Evolutionary conservation across 2,888 invertebrate genomes (phyloP), one percentile per base, ranked within the genome.

Genomic region (Monochamus alternatus): DNA sequence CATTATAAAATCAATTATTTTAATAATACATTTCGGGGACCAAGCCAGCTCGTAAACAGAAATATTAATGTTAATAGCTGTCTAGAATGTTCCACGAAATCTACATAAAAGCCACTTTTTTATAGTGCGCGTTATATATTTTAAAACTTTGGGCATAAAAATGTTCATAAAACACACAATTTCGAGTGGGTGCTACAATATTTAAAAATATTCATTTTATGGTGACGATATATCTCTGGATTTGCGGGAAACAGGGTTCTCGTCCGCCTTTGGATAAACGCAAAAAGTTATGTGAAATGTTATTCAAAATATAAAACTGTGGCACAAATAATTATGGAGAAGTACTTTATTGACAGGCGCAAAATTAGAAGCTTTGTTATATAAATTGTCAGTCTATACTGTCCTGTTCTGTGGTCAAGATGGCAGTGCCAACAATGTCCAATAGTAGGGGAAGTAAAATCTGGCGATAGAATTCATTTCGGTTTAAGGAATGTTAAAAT

Each of bases 151-250:
- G 43, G 9, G 38, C 68, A 68, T 68, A 68, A 68, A 68, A 68
- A 59, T 58, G 68, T 68, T 68, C 68, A 68, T 68, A 68, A 68
- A 68, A 59, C 55, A 68, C 59, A 38, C 43, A 14, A 55, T n/a
- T 59, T 68, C 51, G 30, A 68, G 59, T 68, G 58, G 58, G 58
- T 68, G 68, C 44, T 59, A 68, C 68, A 68, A 68, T 68, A 68
- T 68, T 68, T 58, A 68, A 68, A 68, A 59, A 59, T 68, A 68
- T 68, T 59, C 68, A 43, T 68, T 68, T 68, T 68, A 68, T 55
- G 38, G 55, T 38, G 59, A 68, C 55, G 5, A 59, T 68, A 68
- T 68, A 68, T 68, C 68, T 58, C 30, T 59, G 43, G 22, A 59
- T 58, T 68, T 58, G 59, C 68, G 32, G 30, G 22, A 47, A 51